Conservation (phyloP, 2,888 invertebrate genomes). For the Pheosia gnoma region DNA sequence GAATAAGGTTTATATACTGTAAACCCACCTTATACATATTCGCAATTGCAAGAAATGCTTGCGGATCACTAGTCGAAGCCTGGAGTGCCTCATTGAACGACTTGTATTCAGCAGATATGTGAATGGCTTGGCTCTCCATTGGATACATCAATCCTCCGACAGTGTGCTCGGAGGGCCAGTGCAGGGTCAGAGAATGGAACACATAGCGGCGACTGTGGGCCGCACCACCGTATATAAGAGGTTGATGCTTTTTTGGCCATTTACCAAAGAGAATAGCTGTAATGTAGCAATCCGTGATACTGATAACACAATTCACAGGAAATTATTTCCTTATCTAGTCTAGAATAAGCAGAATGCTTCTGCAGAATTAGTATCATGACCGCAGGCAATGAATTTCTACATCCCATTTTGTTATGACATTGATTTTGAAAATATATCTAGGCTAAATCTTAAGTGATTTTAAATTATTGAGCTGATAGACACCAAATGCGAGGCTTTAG, state of each 20-base stretch:
- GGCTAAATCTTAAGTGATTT: too few relatives aligned
- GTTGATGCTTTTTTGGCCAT: conserved; percentile 51
- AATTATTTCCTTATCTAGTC: too few relatives aligned
- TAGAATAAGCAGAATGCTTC: too few relatives aligned
- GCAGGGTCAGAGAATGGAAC: conserved; percentile 62
- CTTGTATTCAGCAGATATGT: conserved; percentile 62
- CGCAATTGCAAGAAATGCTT: conserved; percentile 60
- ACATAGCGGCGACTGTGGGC: conserved; percentile 65
- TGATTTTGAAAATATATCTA: too few relatives aligned
- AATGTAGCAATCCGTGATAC: conserved; percentile 16
- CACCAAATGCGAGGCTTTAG: too few relatives aligned
- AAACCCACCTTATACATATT: conserved; percentile 59
- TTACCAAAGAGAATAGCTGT: conserved; percentile 56
- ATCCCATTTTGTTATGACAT: too few relatives aligned
- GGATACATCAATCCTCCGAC: conserved; percentile 59
- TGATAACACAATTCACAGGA: too few relatives aligned
- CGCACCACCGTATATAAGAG: conserved; percentile 65
- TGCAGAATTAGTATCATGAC: too few relatives aligned
- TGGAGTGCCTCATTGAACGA: conserved; percentile 49
- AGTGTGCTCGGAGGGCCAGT: conserved; percentile 68
- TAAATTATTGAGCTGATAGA: too few relatives aligned
- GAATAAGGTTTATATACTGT: too few relatives aligned
- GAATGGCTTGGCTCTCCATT: conserved; percentile 61
- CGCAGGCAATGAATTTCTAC: too few relatives aligned
- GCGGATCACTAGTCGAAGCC: conserved; percentile 52